Evolutionary conservation across 2,888 invertebrate species (phyloP), one percentile per base, ranked within the genome.

Genomic region (Mythimna vitellina): DNA sequence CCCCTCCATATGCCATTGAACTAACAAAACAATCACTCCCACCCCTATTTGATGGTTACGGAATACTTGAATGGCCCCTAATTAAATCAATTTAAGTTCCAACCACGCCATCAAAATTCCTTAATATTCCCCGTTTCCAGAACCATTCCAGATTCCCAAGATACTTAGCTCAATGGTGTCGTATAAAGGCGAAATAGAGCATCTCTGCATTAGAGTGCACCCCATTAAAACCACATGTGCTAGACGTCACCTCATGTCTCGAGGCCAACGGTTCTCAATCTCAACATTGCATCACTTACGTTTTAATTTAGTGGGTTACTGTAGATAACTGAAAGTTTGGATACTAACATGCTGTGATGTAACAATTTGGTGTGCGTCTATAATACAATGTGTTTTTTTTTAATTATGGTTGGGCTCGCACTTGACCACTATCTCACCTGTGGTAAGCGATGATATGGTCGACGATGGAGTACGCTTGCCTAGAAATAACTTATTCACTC

Each of bases 141-240:
- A 81, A 69, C 49, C 72, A 56, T 70, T 65, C 29, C 25, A 73
- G 83, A 90, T 89, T 91, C 88, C 83, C 87, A 84, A 87, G 87
- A 88, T 89, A 90, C 91, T 92, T 89, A 89, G 84, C 87, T 84
- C 84, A 89, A 89, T 89, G 85, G 83, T 87, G 88, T 87, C 86
- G 81, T 87, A 77, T 84, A 83, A 88, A 86, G 86, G 87, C 87
- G 90, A 92, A 91, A 91, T 91, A 89, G 90, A 91, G 91, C 92
- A 90, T 90, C 90, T 87, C 88, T 91, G 92, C 92, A 91, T 91
- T 92, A 91, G 88, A 94, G 94, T 93, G 94, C 94, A 94, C 86
- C 90, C 93, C 92, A 95, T 95, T 95, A 94, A 93, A 93, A 92
- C 92, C 95, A 95, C 93, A 94, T 94, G 94, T 92, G 93, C 89